Base-by-base conservation (phyloP, 2,797 vertebrate genomes). In the Spinibarbus caldwelli region DNA sequence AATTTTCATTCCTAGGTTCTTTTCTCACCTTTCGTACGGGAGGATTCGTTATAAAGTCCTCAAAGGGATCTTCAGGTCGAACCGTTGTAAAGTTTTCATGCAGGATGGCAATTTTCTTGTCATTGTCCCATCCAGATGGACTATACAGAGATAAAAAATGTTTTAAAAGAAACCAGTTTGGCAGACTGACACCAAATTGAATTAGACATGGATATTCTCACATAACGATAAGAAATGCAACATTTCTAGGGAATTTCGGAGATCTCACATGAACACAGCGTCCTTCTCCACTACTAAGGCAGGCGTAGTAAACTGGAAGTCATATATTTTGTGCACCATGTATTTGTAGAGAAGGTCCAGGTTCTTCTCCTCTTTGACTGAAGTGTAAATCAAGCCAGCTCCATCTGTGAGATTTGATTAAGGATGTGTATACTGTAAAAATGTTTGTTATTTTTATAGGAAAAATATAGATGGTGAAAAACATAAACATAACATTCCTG, bases 201-300 rank as follows among this genome's bases (percentile, higher is more conserved):
- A 34, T 47, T 36, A 12, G 34, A 29, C 54, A 41, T 62, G 38
- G 9, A 45, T 21, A 26, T 14, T 29, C n/a, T 64, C 1, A 3
- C 38, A 45, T 31, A 43, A 26, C 29, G 62, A 52, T 57, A 19
- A 29, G 23, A 41, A 41, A 43, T 41, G 8, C 7, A 72, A 70
- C 41, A 17, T 29, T 29, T 73, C 17, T 52, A 36, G 52, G 29
- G 45, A 45, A 73, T 73, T 49, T 78, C 4, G 34, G 21, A 26
- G 15, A 31, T 57, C 98, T 97, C 93, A 99, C 98, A 99, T 99
- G 95, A 99, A 99, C 93, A 99, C 97, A 21, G 98, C 97, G 87
- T 99, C 98, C 90, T 99, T 99, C 92, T 99, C 98, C 91, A 99
- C 98, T 94, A 99, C 98, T 95, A 97, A 96, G 94, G 98, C 98